Evolutionary conservation across 2,888 invertebrate genomes (phyloP).

Genomic region (Sinhomidia bicolor): DNA sequence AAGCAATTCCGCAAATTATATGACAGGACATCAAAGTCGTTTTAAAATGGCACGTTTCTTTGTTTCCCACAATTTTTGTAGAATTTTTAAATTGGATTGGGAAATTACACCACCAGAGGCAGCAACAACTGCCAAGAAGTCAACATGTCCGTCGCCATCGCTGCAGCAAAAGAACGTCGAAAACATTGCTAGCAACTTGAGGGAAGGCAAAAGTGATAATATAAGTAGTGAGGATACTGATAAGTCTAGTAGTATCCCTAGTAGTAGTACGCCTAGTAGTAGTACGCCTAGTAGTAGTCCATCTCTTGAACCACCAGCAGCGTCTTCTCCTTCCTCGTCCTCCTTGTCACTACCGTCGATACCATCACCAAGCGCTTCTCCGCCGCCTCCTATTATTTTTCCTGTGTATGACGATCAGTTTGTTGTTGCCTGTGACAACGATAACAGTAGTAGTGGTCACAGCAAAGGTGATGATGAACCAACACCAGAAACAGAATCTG

Average conservation of each 20-base stretch:
- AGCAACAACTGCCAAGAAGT: background rate
- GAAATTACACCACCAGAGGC: background rate
- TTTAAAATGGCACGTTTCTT: no score
- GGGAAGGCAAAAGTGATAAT: no score
- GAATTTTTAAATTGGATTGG: slow-evolving; percentile 61
- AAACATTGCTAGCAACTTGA: background rate
- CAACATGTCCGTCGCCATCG: background rate
- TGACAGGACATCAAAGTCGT: no score
- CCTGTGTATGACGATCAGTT: background rate
- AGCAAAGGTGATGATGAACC: background rate
- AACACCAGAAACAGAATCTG: background rate
- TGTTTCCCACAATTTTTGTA: slow-evolving; percentile 3
- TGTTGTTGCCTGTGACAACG: no score
- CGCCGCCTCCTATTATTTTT: slow-evolving; percentile 19
- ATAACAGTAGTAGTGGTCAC: background rate
- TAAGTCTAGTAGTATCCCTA: background rate
- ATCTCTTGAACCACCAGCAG: background rate
- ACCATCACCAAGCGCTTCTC: slow-evolving; percentile 25
- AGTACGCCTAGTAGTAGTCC: no score
- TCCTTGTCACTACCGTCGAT: slow-evolving; percentile 23
- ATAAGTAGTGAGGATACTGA: background rate
- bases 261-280: no score
- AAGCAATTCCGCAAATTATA: no score
- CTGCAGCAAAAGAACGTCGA: background rate
- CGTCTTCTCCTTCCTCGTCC: slow-evolving; percentile 28